Evolutionary conservation across 2,797 vertebrate species (phyloP).

Genomic region (Brachyalestes nurse): DNA sequence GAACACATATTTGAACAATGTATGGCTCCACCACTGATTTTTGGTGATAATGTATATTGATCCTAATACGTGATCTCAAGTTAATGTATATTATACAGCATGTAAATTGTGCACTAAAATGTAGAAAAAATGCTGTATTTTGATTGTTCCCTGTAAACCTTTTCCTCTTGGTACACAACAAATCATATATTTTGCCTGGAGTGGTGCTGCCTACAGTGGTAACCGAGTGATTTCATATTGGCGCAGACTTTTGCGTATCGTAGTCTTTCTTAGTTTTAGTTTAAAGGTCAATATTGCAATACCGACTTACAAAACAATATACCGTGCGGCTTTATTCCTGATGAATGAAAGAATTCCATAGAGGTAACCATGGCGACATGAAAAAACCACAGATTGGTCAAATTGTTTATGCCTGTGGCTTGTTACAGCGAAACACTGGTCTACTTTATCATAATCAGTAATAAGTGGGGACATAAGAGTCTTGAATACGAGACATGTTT

Average conservation of each 20-base stretch:
- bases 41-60: too few relatives aligned
- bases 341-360: constrained; percentile 70
- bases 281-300: background rate
- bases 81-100: too few relatives aligned
- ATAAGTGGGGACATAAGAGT: constrained; percentile 56
- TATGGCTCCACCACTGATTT: too few relatives aligned
- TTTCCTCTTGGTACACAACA: too few relatives aligned
- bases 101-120: too few relatives aligned
- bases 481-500: constrained; percentile 53
- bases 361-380: constrained; percentile 62
- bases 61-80: too few relatives aligned
- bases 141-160: too few relatives aligned
- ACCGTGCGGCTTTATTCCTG: constrained; percentile 20
- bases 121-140: too few relatives aligned
- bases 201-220: too few relatives aligned
- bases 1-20: too few relatives aligned
- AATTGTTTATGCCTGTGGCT: constrained; percentile 55
- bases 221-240: background rate
- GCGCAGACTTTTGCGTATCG: too few relatives aligned
- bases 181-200: too few relatives aligned
- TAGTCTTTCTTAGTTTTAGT: background rate
- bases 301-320: background rate
- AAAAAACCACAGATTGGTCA: constrained; percentile 61
- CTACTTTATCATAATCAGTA: constrained; percentile 61
- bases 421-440: constrained; percentile 47